These are phyloP conservation scores for Operophtera brumata DNA, from an alignment of 2,888 invertebrate species.

Conservation along the genomic window DNA sequence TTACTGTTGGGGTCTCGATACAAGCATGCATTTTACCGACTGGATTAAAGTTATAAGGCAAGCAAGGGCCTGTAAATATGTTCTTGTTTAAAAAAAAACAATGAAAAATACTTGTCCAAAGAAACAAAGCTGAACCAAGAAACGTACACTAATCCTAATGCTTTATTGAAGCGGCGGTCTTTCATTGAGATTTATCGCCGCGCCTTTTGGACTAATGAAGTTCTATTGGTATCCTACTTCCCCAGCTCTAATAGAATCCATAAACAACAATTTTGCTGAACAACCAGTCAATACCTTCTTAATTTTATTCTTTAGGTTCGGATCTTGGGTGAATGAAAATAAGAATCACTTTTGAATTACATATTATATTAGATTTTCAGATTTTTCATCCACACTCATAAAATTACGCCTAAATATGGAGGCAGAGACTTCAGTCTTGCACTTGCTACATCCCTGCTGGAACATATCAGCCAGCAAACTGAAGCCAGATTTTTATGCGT, in stretches of 20 bases:
- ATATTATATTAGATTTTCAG: not conserved
- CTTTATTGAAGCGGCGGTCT: slow-evolving; percentile 49
- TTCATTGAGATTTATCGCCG: slow-evolving; percentile 53
- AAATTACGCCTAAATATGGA: too few species aligned
- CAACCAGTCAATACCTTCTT: slow-evolving; percentile 40
- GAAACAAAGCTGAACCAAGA: slow-evolving; percentile 18
- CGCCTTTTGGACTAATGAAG: slow-evolving; percentile 53
- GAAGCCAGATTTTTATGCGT: too few species aligned
- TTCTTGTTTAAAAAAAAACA: too few species aligned
- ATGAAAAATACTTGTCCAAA: not conserved
- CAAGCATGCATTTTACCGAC: too few species aligned
- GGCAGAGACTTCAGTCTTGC: too few species aligned
- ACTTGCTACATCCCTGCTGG: too few species aligned
- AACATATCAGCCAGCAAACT: too few species aligned
- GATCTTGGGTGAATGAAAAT: not conserved
- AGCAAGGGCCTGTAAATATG: too few species aligned
- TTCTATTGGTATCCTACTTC: slow-evolving; percentile 55
- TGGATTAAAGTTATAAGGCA: too few species aligned
- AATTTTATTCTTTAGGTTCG: not conserved
- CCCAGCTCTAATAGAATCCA: slow-evolving; percentile 45
- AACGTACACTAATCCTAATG: slow-evolving; percentile 39
- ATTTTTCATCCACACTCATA: too few species aligned
- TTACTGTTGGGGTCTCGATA: too few species aligned
- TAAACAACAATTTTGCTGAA: slow-evolving; percentile 51
- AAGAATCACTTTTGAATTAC: not conserved